Evolutionary conservation across 2,113 vertebrate species (phyloP).

Genomic region (Rhegmatorhina hoffmannsi): DNA sequence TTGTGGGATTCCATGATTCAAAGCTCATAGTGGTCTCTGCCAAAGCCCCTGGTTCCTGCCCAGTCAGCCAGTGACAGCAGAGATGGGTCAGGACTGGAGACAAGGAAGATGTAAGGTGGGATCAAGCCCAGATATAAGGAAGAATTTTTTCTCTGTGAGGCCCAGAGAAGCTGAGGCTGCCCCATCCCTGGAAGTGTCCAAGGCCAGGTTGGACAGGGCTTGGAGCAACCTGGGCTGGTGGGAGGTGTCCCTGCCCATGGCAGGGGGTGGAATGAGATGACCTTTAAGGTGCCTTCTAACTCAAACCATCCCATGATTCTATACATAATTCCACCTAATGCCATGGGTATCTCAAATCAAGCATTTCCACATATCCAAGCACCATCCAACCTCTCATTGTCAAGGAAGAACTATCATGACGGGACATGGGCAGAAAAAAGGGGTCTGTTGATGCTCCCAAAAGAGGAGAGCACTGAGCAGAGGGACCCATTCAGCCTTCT

Average conservation of each 20-base stretch:
- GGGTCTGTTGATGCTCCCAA: rapidly evolving
- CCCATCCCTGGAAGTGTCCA: background rate
- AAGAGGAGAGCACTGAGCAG: background rate
- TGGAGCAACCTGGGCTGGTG: background rate
- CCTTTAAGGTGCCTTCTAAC: background rate
- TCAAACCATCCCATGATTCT: background rate
- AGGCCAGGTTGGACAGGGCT: background rate
- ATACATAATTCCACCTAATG: background rate
- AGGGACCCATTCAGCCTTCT: background rate
- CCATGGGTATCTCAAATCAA: background rate
- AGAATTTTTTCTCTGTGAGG: background rate
- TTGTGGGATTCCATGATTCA: background rate
- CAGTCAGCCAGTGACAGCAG: background rate
- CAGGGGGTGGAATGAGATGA: background rate
- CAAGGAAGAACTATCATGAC: background rate
- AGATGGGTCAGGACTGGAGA: background rate
- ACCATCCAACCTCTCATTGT: rapidly evolving
- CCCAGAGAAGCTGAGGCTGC: background rate
- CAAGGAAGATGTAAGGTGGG: background rate
- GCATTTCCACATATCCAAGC: background rate
- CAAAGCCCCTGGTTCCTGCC: background rate
- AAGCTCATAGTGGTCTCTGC: background rate
- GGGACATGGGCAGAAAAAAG: background rate
- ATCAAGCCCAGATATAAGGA: background rate
- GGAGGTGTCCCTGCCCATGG: background rate